Conservation (phyloP, 1,140 invertebrate species). For the Ceratitis capitata region DNA sequence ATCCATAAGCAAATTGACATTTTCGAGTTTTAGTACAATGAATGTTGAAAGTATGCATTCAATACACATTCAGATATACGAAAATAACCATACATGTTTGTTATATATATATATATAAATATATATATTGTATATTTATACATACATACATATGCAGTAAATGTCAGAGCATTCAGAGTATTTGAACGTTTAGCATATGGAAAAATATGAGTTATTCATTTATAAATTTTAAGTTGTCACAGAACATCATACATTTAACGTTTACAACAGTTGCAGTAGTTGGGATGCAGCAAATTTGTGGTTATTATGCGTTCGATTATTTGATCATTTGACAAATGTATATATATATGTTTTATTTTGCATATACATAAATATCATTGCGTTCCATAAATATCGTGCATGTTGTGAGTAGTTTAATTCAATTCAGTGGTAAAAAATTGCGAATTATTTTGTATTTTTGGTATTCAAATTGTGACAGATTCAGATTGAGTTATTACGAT, state of each 20-base stretch:
- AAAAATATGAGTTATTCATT: background rate
- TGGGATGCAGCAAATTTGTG: background rate
- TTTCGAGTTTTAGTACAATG: background rate
- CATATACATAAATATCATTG: background rate
- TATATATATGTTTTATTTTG: background rate
- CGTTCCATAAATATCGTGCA: constrained; percentile 7
- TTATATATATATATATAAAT: background rate
- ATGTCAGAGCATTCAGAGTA: background rate
- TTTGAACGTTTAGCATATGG: background rate
- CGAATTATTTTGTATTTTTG: constrained; percentile 20
- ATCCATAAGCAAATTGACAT: background rate
- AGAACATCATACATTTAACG: constrained; percentile 16
- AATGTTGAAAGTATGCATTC: background rate
- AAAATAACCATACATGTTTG: background rate
- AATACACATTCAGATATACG: background rate
- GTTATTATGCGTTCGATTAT: background rate
- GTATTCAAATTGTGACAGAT: constrained; percentile 18
- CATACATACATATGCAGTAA: background rate
- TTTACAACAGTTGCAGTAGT: background rate
- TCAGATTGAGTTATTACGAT: background rate
- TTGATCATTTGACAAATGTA: background rate
- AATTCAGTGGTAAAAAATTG: background rate
- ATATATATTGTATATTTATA: constrained; percentile 5
- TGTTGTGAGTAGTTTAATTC: background rate
- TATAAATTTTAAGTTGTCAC: constrained; percentile 22